phyloP scores from a whole-genome alignment of 2,113 vertebrate species.

The Dipodomys merriami region DNA sequence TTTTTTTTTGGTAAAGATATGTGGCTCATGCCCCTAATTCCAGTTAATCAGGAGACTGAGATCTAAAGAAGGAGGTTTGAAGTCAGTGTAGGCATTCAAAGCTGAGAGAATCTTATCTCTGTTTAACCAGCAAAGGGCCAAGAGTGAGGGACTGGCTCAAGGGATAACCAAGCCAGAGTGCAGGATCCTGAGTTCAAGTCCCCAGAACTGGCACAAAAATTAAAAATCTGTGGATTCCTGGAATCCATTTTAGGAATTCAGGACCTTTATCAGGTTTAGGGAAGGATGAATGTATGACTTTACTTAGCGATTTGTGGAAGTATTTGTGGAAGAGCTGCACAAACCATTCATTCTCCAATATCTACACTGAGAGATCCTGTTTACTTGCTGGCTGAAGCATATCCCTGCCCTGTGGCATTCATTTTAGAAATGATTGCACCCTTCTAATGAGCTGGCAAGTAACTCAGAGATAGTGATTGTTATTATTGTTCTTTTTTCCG shows the following conservation, averaged over 20 bases:
- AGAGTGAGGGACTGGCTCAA: no score
- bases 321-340: not conserved
- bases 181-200: no score
- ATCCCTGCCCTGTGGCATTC: not conserved
- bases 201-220: no score
- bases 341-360: not conserved
- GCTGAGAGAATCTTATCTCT: no score
- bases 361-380: not conserved
- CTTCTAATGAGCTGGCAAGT: slow-evolving; percentile 13
- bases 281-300: rapidly evolving
- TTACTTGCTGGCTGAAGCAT: no score
- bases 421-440: not conserved
- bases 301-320: not conserved
- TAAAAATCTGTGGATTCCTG: not conserved
- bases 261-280: not conserved
- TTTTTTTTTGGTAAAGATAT: no score
- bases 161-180: no score
- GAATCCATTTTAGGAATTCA: not conserved
- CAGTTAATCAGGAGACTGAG: no score
- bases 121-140: no score
- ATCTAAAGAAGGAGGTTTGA: no score
- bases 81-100: no score
- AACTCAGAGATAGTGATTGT: not conserved
- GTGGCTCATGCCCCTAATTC: no score
- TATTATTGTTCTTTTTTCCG: not conserved